Conservation (phyloP, 2,797 vertebrate genomes). For the Tenualosa thibaudeaui region DNA sequence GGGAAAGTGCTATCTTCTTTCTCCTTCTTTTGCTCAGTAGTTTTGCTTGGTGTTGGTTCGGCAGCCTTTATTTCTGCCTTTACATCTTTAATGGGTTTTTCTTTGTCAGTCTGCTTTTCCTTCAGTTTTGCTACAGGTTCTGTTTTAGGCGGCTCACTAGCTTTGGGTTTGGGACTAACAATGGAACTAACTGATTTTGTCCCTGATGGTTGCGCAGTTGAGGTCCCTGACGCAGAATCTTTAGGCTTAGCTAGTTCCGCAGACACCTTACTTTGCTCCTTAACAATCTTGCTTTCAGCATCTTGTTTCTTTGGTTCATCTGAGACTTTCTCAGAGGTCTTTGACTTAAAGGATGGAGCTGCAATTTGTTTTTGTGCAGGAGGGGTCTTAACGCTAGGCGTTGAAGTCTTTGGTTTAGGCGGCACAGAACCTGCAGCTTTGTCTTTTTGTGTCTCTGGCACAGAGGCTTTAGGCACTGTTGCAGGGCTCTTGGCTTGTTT, state of each 20-base stretch:
- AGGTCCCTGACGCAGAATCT: constrained; percentile 35
- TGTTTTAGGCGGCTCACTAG: constrained; percentile 9
- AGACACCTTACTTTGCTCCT: constrained; percentile 35
- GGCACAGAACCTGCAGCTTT: constrained; percentile 52
- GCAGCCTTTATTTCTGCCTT: constrained; percentile 44
- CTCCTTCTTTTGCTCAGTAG: constrained; percentile 38
- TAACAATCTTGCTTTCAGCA: constrained; percentile 40
- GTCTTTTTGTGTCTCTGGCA: constrained; percentile 43
- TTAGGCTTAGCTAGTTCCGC: constrained; percentile 44
- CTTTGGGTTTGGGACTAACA: neutral
- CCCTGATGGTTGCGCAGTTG: constrained; percentile 42
- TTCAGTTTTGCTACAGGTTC: constrained; percentile 42
- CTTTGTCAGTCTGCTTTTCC: constrained; percentile 38
- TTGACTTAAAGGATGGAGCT: constrained; percentile 57
- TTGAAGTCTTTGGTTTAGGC: constrained; percentile 48
- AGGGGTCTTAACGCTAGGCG: constrained; percentile 47
- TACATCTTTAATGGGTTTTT: constrained; percentile 41
- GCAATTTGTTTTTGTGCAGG: constrained; percentile 49
- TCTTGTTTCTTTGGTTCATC: constrained; percentile 44
- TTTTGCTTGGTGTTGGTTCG: constrained; percentile 47
- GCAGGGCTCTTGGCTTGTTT: constrained; percentile 46
- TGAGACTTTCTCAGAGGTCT: constrained; percentile 61
- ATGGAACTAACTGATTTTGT: neutral
- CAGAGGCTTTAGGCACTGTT: constrained; percentile 52
- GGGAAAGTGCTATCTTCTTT: constrained; percentile 33